Evolutionary conservation across 2,888 invertebrate genomes (phyloP), one percentile per base, ranked within the genome.

Genomic region (Hyppa rectilinea): DNA sequence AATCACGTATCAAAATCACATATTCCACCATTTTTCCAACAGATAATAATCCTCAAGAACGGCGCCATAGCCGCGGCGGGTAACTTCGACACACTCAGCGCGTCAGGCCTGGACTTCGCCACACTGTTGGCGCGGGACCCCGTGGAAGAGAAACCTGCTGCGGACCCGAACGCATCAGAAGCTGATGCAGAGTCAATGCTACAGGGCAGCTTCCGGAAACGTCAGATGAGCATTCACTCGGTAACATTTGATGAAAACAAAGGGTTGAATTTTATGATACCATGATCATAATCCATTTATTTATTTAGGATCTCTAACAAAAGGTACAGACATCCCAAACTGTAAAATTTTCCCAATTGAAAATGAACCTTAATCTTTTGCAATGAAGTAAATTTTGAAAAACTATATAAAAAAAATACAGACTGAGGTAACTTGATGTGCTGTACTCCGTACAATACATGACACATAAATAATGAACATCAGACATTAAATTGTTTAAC

Each of bases 51-150:
- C 75, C 85, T 97, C 56, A 96, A 97, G 86, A 96, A 96, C 87
- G 97, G 97, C 2, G 76, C 93, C 2, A 95, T 96, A 81, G 96
- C 96, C 7, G 97, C 97, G 0, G 97, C 97, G 45, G 97, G 97
- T 63, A 97, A 97, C 69, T 98, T 97, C 88, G 97, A 97, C 26
- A 97, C 97, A 2, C 93, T 98, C 3, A 97, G 97, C 80, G 97
- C 96, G 6, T 97, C 97, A 7, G 98, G 98, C 0, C 91, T 98
- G 83, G 97, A 98, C 92, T 98, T 98, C 90, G 98, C 98, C 0
- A 96, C 97, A 86, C 91, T 98, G 75, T 90, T 98, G 70, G 96
- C 96, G 0, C 96, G 96, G 12, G 94, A 95, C 56, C 95, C 95
- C 0, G 93, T 94, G 49, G 94, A 94, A 0, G 92, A 92, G 67